Evolutionary conservation across 2,113 vertebrate species (phyloP).

Genomic region (Onychorhynchus coronatus): DNA sequence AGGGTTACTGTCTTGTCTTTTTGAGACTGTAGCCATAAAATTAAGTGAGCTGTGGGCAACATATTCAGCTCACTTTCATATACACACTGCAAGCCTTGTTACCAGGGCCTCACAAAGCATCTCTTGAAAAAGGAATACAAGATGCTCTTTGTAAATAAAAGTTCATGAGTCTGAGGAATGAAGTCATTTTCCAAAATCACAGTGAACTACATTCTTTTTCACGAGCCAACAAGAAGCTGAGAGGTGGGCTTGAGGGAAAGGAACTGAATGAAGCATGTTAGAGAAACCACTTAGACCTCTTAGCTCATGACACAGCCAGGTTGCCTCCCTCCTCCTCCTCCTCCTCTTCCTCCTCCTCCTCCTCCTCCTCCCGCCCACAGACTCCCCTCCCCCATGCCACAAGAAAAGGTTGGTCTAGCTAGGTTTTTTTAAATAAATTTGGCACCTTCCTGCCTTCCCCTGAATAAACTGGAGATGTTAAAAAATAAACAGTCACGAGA

Average conservation of each 20-base stretch:
- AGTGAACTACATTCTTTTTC: slow-evolving; percentile 68
- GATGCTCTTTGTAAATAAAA: slow-evolving; percentile 84
- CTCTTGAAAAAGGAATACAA: slow-evolving; percentile 80
- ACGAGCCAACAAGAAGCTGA: not conserved
- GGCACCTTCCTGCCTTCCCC: slow-evolving; percentile 7
- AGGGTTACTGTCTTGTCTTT: slow-evolving; percentile 46
- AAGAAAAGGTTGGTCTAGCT: not conserved
- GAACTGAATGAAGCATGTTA: slow-evolving; percentile 18
- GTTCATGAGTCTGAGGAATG: slow-evolving; percentile 77
- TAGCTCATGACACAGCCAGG: not conserved
- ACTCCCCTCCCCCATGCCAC: not conserved
- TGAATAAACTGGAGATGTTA: slow-evolving; percentile 2
- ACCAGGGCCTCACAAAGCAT: slow-evolving; percentile 76
- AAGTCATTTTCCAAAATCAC: slow-evolving; percentile 73
- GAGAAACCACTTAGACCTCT: slow-evolving; percentile 1
- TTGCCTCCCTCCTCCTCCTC: not conserved
- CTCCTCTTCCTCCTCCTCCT: not conserved
- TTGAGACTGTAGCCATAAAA: slow-evolving; percentile 46
- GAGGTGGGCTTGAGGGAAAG: slow-evolving; percentile 35
- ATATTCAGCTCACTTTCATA: slow-evolving; percentile 51
- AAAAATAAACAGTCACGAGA: not conserved
- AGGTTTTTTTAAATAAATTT: not conserved
- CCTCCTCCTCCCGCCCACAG: not conserved
- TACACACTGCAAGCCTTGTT: slow-evolving; percentile 81
- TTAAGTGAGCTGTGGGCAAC: slow-evolving; percentile 54